Evolutionary conservation across 2,888 invertebrate genomes (phyloP).

Genomic region (Aspidapion aeneum): DNA sequence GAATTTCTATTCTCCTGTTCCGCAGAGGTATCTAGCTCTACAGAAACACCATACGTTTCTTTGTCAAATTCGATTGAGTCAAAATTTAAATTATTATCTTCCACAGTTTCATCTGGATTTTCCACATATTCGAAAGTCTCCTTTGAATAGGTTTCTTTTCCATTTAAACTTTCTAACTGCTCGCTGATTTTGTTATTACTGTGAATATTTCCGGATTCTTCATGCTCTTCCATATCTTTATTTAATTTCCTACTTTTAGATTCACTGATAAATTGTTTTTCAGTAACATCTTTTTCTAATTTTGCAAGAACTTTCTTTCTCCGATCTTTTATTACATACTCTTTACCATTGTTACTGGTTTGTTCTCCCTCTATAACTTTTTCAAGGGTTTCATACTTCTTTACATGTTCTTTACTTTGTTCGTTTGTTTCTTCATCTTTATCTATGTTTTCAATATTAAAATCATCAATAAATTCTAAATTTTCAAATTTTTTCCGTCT

Average conservation of each 20-base stretch:
- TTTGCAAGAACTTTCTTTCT: too few relatives aligned
- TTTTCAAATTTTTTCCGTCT: conserved; percentile 29
- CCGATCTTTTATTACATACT: background rate
- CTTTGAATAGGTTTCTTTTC: background rate
- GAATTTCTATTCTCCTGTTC: too few relatives aligned
- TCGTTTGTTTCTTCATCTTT: background rate
- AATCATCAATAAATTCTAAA: background rate
- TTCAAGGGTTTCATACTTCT: background rate
- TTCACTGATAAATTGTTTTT: too few relatives aligned
- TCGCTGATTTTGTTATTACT: too few relatives aligned
- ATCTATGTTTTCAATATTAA: background rate
- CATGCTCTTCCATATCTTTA: too few relatives aligned
- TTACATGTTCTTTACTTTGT: background rate
- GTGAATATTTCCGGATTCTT: too few relatives aligned
- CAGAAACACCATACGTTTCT: background rate
- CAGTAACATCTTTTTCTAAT: too few relatives aligned
- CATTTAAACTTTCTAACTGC: background rate
- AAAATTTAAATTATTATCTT: background rate
- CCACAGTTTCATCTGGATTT: background rate
- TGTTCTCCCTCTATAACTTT: too few relatives aligned
- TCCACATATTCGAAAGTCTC: background rate
- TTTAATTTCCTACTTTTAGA: too few relatives aligned
- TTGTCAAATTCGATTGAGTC: too few relatives aligned
- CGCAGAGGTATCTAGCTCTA: too few relatives aligned
- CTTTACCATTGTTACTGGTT: background rate